Conservation (phyloP, 2,888 invertebrate genomes). For the Conistra vaccinii region DNA sequence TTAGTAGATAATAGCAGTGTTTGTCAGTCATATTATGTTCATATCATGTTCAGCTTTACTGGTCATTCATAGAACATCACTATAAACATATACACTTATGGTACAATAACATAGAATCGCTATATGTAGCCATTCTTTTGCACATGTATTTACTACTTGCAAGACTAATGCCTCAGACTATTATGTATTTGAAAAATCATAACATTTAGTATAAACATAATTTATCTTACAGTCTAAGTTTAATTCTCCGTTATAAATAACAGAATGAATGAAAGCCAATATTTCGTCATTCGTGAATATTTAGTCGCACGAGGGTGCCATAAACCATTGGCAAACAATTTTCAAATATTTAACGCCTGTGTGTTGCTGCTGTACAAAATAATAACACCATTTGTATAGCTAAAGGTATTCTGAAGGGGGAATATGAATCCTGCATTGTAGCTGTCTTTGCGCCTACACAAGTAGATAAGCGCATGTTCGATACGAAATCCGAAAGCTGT, state of each 20-base stretch:
- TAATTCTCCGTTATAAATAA: constrained; percentile 7
- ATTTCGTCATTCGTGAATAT: constrained; percentile 32
- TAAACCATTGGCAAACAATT: constrained; percentile 50
- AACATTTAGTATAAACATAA: background rate
- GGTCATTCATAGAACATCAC: constrained; percentile 7
- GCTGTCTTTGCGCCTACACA: background rate
- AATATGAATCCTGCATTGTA: constrained; percentile 17
- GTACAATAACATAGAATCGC: constrained; percentile 12
- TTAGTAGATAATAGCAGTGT: background rate
- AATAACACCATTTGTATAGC: constrained; percentile 19
- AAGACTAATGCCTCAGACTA: background rate
- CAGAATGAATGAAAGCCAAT: constrained; percentile 4
- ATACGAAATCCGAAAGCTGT: constrained; percentile 25
- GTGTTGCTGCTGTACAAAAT: constrained; percentile 21
- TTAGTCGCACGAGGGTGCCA: constrained; percentile 23
- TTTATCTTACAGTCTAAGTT: background rate
- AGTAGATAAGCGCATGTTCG: background rate
- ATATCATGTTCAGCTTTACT: background rate
- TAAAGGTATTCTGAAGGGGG: constrained; percentile 30
- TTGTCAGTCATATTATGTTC: background rate
- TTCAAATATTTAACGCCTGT: constrained; percentile 43
- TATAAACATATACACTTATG: constrained; percentile 11
- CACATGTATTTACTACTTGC: background rate
- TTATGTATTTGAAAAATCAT: background rate
- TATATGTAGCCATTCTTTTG: background rate